A percentile compares a stretch with the other conserved stretches of the same genome.
Evolutionary conservation across 2,113 vertebrate species (phyloP).

Genomic region (Chunga burmeisteri): DNA sequence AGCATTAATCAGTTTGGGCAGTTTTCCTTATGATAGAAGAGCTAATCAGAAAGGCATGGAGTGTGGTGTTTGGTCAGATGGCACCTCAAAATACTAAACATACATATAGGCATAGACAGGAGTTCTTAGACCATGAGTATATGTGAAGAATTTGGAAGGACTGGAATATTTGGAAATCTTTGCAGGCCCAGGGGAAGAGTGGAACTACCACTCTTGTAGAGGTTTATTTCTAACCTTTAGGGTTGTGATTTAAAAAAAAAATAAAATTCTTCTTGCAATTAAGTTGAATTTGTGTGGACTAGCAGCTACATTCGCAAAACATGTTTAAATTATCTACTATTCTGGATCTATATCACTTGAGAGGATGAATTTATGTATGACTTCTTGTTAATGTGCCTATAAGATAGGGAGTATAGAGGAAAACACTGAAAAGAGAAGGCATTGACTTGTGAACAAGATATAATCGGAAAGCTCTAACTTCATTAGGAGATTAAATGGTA

Average conservation of each 20-base stretch:
- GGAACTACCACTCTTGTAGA: neutral
- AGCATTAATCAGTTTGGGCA: neutral
- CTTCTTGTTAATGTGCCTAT: neutral
- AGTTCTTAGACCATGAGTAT: neutral
- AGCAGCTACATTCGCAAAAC: neutral
- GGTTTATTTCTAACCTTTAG: neutral
- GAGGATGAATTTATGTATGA: neutral
- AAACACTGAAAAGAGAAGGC: neutral
- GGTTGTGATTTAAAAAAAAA: neutral
- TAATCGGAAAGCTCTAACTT: neutral
- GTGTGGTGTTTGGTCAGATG: neutral
- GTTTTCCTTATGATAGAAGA: neutral
- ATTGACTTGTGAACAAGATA: neutral
- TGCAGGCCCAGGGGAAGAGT: neutral
- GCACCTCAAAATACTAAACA: neutral
- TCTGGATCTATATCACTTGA: neutral
- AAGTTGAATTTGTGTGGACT: neutral
- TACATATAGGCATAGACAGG: neutral
- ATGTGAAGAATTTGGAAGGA: neutral
- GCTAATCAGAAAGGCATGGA: neutral
- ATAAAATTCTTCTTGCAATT: neutral
- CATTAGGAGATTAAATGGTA: neutral
- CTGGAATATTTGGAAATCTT: neutral
- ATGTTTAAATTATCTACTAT: neutral
- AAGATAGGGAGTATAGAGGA: neutral